Percentiles rank a stretch among this genome's conserved stretches.
These are phyloP conservation scores for Aythya fuligula DNA, from an alignment of 2,797 vertebrate genomes.

Conservation along the genomic window DNA sequence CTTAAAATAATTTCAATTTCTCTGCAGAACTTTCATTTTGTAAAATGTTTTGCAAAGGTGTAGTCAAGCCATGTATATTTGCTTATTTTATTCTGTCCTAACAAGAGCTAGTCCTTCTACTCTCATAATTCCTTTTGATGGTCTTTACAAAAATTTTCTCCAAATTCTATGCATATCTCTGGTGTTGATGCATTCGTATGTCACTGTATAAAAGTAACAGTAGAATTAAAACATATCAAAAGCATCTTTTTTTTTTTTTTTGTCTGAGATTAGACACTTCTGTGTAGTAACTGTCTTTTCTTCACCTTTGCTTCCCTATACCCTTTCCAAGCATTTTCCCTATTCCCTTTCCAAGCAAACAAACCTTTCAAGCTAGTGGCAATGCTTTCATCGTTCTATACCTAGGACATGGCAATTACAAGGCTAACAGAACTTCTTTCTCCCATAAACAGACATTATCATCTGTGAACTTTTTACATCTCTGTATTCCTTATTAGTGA, in stretches of 20 bases:
- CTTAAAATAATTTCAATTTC: not conserved
- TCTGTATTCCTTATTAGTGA: not conserved
- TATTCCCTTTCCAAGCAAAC: not conserved
- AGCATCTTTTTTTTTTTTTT: not conserved
- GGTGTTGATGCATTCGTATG: not conserved
- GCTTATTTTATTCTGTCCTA: not conserved
- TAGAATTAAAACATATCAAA: not conserved
- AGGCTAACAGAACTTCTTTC: not conserved
- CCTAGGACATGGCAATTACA: not conserved
- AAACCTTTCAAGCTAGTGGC: not conserved
- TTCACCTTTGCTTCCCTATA: not conserved
- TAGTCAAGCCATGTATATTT: not conserved
- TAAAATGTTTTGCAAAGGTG: not conserved
- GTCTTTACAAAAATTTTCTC: not conserved
- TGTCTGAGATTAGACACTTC: not conserved
- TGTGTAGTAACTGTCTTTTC: not conserved
- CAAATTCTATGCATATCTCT: not conserved
- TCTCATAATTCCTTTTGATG: not conserved
- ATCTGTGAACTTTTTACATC: not conserved
- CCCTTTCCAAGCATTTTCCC: too few relatives aligned
- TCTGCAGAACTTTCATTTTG: not conserved
- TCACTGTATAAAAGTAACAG: not conserved
- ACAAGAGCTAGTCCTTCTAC: not conserved
- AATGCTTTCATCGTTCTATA: not conserved
- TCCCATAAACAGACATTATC: not conserved